Percentiles rank a stretch among this genome's conserved stretches.
phyloP scores from a whole-genome alignment of 2,797 vertebrate genomes.

The Lacerta viridis region DNA sequence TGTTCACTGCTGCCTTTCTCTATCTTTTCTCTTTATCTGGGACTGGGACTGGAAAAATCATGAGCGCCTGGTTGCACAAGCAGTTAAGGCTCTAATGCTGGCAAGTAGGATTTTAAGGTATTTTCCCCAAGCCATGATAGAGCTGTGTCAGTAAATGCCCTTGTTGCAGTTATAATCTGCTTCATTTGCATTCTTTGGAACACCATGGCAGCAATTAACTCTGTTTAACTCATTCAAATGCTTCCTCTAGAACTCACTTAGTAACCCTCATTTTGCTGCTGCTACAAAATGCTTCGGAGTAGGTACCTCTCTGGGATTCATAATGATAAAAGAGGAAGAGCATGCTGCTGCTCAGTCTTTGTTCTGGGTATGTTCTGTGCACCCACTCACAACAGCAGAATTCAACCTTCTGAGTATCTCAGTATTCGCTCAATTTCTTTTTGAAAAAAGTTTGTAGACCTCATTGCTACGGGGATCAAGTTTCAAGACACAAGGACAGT shows the following conservation, averaged over 20 bases:
- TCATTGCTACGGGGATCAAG: neutral
- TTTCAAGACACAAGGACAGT: neutral
- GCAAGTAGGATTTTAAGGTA: neutral
- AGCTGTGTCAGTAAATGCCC: neutral
- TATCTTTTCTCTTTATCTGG: neutral
- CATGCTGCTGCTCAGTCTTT: too few relatives aligned
- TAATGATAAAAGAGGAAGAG: neutral
- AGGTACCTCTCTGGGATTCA: neutral
- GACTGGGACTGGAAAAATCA: neutral
- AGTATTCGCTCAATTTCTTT: neutral
- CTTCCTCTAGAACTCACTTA: neutral
- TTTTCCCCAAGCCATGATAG: neutral
- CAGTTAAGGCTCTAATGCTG: neutral
- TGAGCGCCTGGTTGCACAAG: neutral
- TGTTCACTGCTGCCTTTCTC: neutral
- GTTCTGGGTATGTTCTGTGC: neutral
- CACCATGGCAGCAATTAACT: constrained; percentile 1
- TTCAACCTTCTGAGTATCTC: neutral
- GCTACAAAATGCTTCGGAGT: neutral
- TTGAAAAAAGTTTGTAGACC: neutral
- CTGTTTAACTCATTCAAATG: constrained; percentile 16
- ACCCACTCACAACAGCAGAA: too few relatives aligned
- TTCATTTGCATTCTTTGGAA: constrained; percentile 8
- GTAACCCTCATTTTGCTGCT: neutral
- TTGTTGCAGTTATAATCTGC: neutral